phyloP scores from a whole-genome alignment of 2,888 invertebrate genomes.

The Hofmannophila pseudospretella region DNA sequence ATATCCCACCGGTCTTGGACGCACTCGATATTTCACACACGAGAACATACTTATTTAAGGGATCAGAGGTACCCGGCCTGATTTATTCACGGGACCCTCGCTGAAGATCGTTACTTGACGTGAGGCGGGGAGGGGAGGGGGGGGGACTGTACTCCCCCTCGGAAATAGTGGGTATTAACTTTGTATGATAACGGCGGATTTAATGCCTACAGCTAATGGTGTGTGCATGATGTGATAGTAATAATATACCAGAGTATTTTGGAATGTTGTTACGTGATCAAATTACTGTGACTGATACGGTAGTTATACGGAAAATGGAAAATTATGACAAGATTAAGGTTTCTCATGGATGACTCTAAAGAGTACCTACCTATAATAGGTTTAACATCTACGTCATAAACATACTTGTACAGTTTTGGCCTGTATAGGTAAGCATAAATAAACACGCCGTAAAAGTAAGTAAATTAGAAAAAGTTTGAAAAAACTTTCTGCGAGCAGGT shows the following conservation, averaged over 20 bases:
- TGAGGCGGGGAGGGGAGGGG: constrained; percentile 14
- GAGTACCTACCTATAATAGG: no score
- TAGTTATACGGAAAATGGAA: no score
- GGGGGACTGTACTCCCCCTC: background rate
- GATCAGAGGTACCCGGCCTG: constrained; percentile 65
- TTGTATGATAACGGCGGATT: constrained; percentile 13
- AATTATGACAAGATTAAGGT: no score
- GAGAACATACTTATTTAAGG: constrained; percentile 69
- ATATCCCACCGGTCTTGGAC: no score
- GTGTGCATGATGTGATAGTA: constrained; percentile 15
- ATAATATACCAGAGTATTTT: background rate
- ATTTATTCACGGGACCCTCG: constrained; percentile 58
- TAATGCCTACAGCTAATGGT: constrained; percentile 19
- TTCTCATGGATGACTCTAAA: no score
- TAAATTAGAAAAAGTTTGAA: no score
- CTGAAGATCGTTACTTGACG: constrained; percentile 33
- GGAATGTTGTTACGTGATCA: background rate
- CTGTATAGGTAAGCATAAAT: no score
- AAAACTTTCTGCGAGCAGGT: no score
- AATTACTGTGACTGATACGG: background rate
- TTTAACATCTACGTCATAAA: no score
- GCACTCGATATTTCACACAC: constrained; percentile 70
- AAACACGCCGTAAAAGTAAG: no score
- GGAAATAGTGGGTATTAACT: constrained; percentile 18
- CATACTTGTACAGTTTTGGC: no score